Evolutionary conservation across 2,113 vertebrate genomes (phyloP).

Genomic region (Craseonycteris thonglongyai): DNA sequence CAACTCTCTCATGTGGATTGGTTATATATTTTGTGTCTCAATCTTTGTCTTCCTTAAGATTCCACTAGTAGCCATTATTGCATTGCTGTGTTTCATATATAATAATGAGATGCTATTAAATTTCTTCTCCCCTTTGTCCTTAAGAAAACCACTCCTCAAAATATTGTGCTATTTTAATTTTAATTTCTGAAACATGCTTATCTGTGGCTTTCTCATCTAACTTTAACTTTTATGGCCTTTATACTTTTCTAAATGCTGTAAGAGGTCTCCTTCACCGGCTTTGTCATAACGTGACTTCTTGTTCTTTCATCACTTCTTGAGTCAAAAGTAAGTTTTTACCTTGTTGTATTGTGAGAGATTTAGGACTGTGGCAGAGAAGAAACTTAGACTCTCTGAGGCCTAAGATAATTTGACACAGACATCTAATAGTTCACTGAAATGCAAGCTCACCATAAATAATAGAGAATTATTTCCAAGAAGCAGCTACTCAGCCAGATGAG

Average conservation of each 20-base stretch:
- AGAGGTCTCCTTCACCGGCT: background rate
- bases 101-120: background rate
- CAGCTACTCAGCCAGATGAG: background rate
- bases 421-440: background rate
- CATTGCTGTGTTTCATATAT: background rate
- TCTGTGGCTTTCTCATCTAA: background rate
- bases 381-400: background rate
- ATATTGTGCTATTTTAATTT: slow-evolving; percentile 3
- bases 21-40: background rate
- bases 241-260: background rate
- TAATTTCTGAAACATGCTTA: background rate
- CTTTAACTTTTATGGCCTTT: background rate
- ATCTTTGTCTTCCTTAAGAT: background rate
- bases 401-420: background rate
- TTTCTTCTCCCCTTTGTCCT: background rate
- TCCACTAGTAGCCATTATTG: background rate
- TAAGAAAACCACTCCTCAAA: background rate
- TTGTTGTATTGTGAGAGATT: background rate
- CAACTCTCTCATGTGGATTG: background rate
- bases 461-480: background rate
- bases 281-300: background rate
- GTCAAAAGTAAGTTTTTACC: background rate
- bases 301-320: background rate
- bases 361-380: background rate
- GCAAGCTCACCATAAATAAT: background rate